Percentiles rank a stretch among this genome's conserved stretches.
Conservation (phyloP, 1,140 invertebrate genomes). For the Mya arenaria region DNA sequence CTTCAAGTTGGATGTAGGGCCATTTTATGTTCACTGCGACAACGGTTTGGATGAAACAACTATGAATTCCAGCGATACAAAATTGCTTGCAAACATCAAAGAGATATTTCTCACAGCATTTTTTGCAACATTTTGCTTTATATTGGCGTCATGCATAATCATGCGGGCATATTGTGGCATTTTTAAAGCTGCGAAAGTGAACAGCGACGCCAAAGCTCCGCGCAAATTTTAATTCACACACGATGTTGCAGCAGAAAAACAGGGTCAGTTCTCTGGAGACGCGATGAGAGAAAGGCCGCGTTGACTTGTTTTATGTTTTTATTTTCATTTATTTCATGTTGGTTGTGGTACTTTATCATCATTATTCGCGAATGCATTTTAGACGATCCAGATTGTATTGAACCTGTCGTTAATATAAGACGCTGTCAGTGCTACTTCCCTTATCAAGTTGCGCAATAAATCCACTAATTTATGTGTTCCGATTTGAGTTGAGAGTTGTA, state of each 20-base stretch:
- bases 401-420: slow-evolving; percentile 65
- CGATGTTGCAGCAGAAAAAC: slow-evolving; percentile 72
- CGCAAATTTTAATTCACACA: slow-evolving; percentile 66
- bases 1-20: slow-evolving; percentile 84
- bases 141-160: slow-evolving; percentile 86
- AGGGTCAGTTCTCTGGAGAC: slow-evolving; percentile 74
- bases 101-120: slow-evolving; percentile 71
- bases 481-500: slow-evolving; percentile 80
- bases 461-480: slow-evolving; percentile 84
- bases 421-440: slow-evolving; percentile 73
- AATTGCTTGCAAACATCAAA: slow-evolving; percentile 66
- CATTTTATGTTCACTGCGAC: slow-evolving; percentile 71
- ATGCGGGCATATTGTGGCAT: slow-evolving; percentile 88
- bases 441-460: slow-evolving; percentile 81
- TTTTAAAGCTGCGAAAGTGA: slow-evolving; percentile 87
- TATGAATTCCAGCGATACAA: slow-evolving; percentile 76
- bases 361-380: slow-evolving; percentile 76
- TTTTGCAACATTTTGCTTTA: slow-evolving; percentile 81
- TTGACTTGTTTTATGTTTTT: slow-evolving; percentile 84
- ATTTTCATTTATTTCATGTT: slow-evolving; percentile 83
- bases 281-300: slow-evolving; percentile 84
- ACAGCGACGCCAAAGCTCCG: slow-evolving; percentile 83
- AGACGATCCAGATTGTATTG: slow-evolving; percentile 64
- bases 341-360: slow-evolving; percentile 83
- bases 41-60: slow-evolving; percentile 75